A percentile compares a stretch with the other conserved stretches of the same genome.
These are phyloP conservation scores for Oceanites oceanicus DNA, from an alignment of 2,113 vertebrate species.

Conservation along the genomic window DNA sequence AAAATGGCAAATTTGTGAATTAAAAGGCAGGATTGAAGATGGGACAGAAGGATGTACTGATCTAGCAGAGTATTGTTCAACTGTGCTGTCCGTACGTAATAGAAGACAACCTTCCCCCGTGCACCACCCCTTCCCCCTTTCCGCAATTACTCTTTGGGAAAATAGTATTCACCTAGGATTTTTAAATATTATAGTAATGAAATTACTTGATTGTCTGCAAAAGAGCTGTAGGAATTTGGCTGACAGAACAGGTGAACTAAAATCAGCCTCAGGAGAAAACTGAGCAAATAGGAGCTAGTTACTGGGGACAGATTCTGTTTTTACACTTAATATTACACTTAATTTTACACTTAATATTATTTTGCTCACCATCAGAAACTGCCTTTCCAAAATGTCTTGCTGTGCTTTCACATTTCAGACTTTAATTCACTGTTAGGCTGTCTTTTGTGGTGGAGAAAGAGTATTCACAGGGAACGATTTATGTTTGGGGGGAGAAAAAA, in stretches of 20 bases:
- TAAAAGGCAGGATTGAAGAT: not conserved
- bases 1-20: not conserved
- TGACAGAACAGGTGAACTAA: not conserved
- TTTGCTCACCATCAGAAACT: not conserved
- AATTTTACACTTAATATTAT: not conserved
- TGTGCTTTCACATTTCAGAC: not conserved
- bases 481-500: not conserved
- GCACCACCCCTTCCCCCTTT: fast-evolving
- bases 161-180: not conserved
- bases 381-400: not conserved
- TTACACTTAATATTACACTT: not conserved
- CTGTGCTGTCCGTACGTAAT: not conserved
- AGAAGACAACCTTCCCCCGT: not conserved
- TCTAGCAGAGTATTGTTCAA: not conserved
- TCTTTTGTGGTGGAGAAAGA: not conserved
- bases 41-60: not conserved
- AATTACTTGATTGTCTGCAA: not conserved
- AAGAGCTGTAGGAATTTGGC: not conserved
- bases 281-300: not conserved
- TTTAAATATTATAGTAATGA: not conserved
- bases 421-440: not conserved
- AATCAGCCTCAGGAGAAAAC: not conserved
- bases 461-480: not conserved
- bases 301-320: not conserved
- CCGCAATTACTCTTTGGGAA: not conserved